Conservation (phyloP, 53 echinoderm and acorn worm genomes). For the Actinopyga echinites region DNA sequence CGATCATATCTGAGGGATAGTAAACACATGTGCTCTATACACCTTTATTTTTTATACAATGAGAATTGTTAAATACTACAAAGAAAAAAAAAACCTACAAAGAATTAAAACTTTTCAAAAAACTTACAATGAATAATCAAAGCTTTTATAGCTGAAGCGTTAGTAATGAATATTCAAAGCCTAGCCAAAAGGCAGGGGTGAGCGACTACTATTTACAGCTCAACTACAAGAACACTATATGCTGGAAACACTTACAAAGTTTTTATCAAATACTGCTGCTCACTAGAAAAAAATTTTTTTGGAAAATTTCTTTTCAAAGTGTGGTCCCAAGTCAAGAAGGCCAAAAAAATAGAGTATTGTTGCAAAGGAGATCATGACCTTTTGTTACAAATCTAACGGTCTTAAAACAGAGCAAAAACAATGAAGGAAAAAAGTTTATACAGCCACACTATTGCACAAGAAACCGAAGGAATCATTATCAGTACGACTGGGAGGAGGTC, state of each 20-base stretch:
- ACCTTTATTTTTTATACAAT: background rate
- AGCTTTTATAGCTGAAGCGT: background rate
- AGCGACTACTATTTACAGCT: conserved; percentile 33
- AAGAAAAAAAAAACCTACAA: conserved; percentile 9
- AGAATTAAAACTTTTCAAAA: background rate
- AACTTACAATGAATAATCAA: no score
- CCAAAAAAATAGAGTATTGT: background rate
- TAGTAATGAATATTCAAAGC: conserved; percentile 14
- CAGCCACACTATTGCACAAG: no score
- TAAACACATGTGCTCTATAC: conserved; percentile 35
- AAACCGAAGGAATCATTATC: no score
- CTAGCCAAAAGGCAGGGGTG: conserved; percentile 22
- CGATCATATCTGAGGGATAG: background rate
- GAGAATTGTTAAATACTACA: conserved; percentile 27
- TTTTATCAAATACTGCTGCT: no score
- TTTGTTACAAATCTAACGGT: background rate
- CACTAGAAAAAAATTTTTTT: no score
- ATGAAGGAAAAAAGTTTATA: no score
- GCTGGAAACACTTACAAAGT: conserved; percentile 25
- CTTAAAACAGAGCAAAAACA: no score
- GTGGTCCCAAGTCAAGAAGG: conserved; percentile 34
- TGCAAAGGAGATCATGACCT: conserved; percentile 1
- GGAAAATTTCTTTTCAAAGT: background rate
- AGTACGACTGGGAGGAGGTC: no score
- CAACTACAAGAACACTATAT: conserved; percentile 27